Percentiles rank a stretch among this genome's conserved stretches.
Conservation (phyloP, 2,888 invertebrate species). For the Choreutis nemorana region DNA sequence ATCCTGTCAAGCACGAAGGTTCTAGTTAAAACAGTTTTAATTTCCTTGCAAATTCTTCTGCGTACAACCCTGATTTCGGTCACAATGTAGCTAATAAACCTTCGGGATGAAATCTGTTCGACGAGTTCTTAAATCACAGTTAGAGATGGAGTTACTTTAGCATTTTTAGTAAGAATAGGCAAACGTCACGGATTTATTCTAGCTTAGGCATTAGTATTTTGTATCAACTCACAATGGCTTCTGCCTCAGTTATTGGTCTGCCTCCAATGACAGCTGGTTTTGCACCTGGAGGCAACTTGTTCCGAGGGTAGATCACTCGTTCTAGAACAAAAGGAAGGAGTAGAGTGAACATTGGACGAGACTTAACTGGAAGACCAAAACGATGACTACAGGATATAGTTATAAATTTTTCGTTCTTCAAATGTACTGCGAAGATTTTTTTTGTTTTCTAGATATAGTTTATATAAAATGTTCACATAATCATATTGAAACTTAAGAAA, state of each 20-base stretch:
- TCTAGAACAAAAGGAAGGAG: constrained; percentile 60
- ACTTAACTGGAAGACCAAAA: too few species aligned
- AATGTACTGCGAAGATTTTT: too few species aligned
- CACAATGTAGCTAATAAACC: neutral
- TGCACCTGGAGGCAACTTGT: constrained; percentile 49
- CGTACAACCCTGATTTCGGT: too few species aligned
- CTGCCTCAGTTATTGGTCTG: constrained; percentile 69
- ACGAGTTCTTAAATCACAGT: neutral
- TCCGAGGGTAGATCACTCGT: constrained; percentile 69
- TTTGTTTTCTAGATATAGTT: too few species aligned
- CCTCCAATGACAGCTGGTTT: constrained; percentile 69
- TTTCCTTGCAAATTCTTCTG: too few species aligned
- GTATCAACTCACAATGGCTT: constrained; percentile 66
- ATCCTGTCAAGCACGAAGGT: constrained; percentile 40
- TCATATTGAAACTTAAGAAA: too few species aligned
- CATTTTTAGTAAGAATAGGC: neutral
- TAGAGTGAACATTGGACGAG: too few species aligned
- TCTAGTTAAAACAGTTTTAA: too few species aligned
- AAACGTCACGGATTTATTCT: neutral
- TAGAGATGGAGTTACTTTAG: neutral
- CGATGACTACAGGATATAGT: too few species aligned
- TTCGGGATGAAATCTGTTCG: neutral
- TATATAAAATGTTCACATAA: too few species aligned
- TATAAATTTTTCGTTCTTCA: too few species aligned
- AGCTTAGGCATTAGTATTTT: neutral